These are phyloP conservation scores for Boulengeromyrus knoepffleri DNA, from an alignment of 2,113 vertebrate species.

Conservation along the genomic window DNA sequence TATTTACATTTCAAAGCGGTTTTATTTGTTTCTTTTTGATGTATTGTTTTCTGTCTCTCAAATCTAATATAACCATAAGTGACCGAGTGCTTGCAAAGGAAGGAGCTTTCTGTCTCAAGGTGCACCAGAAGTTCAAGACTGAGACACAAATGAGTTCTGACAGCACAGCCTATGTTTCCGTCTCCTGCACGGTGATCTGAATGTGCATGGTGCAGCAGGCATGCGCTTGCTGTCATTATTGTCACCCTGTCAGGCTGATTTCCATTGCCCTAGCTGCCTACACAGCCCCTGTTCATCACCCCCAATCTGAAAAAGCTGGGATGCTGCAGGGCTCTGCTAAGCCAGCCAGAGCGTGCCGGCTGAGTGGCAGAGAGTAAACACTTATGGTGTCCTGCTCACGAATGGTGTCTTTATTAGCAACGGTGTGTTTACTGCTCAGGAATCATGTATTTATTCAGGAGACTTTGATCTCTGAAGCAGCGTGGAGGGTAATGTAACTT, in stretches of 20 bases:
- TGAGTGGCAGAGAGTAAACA: not conserved
- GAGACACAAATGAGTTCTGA: slow-evolving; percentile 9
- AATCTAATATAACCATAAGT: not conserved
- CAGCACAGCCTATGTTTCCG: not conserved
- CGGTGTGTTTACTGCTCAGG: not conserved
- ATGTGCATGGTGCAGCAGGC: not conserved
- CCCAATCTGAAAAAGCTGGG: not conserved
- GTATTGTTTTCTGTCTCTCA: not conserved
- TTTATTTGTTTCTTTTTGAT: not conserved
- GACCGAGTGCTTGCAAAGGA: not conserved
- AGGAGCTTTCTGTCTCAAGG: not conserved
- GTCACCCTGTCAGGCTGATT: not conserved
- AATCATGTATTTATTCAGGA: not conserved
- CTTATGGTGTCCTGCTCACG: not conserved
- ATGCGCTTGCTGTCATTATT: not conserved
- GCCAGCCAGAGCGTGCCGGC: not conserved
- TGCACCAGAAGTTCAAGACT: slow-evolving; percentile 17
- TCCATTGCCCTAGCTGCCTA: not conserved
- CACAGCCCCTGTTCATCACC: not conserved
- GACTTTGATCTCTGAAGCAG: not conserved
- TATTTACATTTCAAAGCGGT: not conserved
- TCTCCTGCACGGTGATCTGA: slow-evolving; percentile 4
- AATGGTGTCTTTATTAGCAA: not conserved
- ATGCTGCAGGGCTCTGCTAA: not conserved
- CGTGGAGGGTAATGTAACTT: not conserved